phyloP scores from a whole-genome alignment of 2,797 vertebrate species.

The Acanthornis magna region DNA sequence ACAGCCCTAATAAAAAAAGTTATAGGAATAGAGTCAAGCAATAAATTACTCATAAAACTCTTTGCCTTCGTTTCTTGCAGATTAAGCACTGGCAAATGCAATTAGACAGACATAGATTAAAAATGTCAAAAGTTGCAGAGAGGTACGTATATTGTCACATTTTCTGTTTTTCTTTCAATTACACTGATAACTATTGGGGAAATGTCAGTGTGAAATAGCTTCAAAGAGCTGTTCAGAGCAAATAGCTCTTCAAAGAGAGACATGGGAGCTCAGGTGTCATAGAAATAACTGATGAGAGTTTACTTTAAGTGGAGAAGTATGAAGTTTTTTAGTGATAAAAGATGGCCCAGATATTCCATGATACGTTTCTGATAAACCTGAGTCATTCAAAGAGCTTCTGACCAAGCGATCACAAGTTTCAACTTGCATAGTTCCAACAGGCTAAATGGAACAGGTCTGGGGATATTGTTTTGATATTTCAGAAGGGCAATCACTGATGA shows the following conservation, averaged over 20 bases:
- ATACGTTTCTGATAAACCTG: neutral
- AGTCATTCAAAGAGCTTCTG: neutral
- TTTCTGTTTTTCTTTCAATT: neutral
- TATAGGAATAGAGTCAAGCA: neutral
- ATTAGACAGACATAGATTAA: slow-evolving; percentile 96
- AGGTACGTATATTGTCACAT: slow-evolving; percentile 79
- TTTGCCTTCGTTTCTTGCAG: slow-evolving; percentile 78
- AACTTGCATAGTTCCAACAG: neutral
- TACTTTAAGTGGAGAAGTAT: neutral
- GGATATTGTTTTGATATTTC: neutral
- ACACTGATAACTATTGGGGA: neutral
- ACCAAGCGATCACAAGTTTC: neutral
- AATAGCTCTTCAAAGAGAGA: neutral
- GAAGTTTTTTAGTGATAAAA: neutral
- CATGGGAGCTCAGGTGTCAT: neutral
- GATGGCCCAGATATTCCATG: neutral
- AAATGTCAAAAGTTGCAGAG: slow-evolving; percentile 99
- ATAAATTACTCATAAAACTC: slow-evolving; percentile 4
- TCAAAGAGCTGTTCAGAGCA: neutral
- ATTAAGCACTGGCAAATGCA: slow-evolving; percentile 97
- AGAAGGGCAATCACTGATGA: neutral
- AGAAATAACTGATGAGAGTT: neutral
- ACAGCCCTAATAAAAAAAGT: slow-evolving; percentile 34
- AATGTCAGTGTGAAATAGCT: neutral
- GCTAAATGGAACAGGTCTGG: neutral